Percentiles rank a stretch among this genome's conserved stretches.
These are phyloP conservation scores for Danio aesculapii DNA, from an alignment of 2,797 vertebrate genomes.

Conservation along the genomic window DNA sequence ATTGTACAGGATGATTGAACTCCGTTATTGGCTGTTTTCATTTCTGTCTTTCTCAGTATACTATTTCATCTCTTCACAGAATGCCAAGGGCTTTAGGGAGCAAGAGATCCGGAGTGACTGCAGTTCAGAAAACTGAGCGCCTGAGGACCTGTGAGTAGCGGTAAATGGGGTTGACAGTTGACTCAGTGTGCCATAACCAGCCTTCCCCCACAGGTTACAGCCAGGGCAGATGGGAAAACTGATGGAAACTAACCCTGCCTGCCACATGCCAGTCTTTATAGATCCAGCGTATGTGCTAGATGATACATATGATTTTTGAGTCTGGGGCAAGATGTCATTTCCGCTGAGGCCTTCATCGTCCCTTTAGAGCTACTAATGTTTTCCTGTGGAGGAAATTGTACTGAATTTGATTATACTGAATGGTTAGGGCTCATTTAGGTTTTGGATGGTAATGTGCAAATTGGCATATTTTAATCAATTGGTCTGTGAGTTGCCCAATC, in stretches of 20 bases:
- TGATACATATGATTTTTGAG: conserved; percentile 19
- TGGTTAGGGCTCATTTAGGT: neutral
- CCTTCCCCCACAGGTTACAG: conserved; percentile 50
- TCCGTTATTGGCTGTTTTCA: neutral
- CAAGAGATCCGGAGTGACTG: neutral
- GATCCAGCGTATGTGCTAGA: conserved; percentile 22
- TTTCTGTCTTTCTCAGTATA: neutral
- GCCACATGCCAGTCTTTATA: conserved; percentile 53
- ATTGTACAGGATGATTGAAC: neutral
- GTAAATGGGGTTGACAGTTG: conserved; percentile 50
- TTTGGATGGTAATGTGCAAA: neutral
- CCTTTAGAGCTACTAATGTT: conserved; percentile 23
- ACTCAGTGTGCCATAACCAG: conserved; percentile 46
- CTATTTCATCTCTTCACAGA: conserved; percentile 12
- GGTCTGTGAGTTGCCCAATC: neutral
- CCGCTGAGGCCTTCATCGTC: conserved; percentile 25
- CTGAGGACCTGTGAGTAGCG: neutral
- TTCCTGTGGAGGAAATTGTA: conserved; percentile 10
- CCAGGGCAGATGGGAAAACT: conserved; percentile 49
- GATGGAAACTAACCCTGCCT: conserved; percentile 51
- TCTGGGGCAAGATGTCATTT: conserved; percentile 28
- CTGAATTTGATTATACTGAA: conserved; percentile 7
- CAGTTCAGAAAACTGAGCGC: conserved; percentile 1
- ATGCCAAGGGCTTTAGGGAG: neutral
- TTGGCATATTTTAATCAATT: neutral